Percentiles rank a stretch among this genome's conserved stretches.
Conservation (phyloP, 2,113 vertebrate species). For the Solenodon paradoxus region DNA sequence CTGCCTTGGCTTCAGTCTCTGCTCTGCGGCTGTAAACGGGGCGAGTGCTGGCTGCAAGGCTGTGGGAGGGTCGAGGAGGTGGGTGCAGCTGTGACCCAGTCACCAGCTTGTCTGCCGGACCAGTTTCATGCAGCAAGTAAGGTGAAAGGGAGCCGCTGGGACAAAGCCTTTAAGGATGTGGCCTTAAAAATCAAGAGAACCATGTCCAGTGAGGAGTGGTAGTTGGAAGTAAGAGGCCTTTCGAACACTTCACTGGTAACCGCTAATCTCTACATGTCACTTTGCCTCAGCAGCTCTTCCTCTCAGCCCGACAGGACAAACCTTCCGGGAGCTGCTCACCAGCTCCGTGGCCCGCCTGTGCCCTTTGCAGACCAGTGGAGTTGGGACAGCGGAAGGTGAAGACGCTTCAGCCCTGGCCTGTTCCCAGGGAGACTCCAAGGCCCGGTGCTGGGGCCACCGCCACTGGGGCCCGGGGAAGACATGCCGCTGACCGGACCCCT, state of each 20-base stretch:
- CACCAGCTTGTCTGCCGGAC: too few species aligned
- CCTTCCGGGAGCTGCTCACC: neutral
- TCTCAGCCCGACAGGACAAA: too few species aligned
- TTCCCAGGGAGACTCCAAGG: neutral
- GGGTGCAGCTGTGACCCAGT: too few species aligned
- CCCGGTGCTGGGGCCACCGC: too few species aligned
- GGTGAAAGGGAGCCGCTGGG: too few species aligned
- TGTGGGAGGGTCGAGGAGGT: too few species aligned
- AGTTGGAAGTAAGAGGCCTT: slow-evolving; percentile 35
- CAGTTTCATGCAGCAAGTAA: too few species aligned
- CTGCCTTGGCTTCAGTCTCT: too few species aligned
- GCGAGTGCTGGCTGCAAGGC: too few species aligned
- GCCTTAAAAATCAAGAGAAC: neutral
- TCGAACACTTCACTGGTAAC: slow-evolving; percentile 18
- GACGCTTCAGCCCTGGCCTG: neutral
- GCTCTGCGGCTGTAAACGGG: too few species aligned
- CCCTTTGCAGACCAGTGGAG: neutral
- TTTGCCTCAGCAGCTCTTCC: slow-evolving; percentile 47
- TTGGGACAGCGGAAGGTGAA: neutral
- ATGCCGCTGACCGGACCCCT: too few species aligned
- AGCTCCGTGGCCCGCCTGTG: neutral
- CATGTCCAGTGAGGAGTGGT: neutral
- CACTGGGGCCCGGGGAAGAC: too few species aligned
- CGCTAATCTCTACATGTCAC: slow-evolving; percentile 36
- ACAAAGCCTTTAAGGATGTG: neutral